These are phyloP conservation scores for Archilochus colubris DNA, from an alignment of 2,113 vertebrate genomes.

Conservation along the genomic window DNA sequence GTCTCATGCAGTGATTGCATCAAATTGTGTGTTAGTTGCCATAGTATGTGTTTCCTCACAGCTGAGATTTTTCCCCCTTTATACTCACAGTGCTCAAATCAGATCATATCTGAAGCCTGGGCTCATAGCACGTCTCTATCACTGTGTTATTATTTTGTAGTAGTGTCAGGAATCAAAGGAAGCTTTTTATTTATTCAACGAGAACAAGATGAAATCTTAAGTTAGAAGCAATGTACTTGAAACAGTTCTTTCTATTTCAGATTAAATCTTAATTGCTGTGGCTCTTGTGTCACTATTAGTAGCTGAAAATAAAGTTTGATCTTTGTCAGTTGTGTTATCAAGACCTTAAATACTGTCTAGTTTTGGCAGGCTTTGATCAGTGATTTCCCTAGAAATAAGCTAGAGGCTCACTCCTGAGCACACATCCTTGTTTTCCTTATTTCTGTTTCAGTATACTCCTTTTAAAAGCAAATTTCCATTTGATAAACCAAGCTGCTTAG, in stretches of 20 bases:
- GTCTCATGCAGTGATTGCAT: not conserved
- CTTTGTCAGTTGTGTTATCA: constrained; percentile 35
- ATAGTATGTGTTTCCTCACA: not conserved
- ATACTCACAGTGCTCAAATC: not conserved
- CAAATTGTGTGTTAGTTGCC: not conserved
- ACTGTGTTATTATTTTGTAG: not conserved
- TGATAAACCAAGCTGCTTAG: constrained; percentile 51
- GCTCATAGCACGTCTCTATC: not conserved
- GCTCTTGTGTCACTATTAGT: not conserved
- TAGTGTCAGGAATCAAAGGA: not conserved
- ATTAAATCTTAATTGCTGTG: not conserved
- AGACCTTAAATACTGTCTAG: not conserved
- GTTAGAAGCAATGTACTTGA: not conserved
- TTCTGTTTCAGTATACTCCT: not conserved
- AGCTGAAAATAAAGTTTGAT: constrained; percentile 5
- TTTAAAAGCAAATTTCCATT: constrained; percentile 54
- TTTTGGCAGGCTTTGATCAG: constrained; percentile 42
- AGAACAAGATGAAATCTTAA: not conserved
- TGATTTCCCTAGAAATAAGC: not conserved
- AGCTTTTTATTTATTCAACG: not conserved
- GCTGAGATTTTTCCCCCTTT: not conserved
- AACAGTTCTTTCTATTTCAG: not conserved
- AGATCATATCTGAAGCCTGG: not conserved
- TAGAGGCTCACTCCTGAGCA: not conserved
- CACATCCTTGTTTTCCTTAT: constrained; percentile 2